Evolutionary conservation across 2,888 invertebrate genomes (phyloP).

Genomic region (Caradrina kadenii): DNA sequence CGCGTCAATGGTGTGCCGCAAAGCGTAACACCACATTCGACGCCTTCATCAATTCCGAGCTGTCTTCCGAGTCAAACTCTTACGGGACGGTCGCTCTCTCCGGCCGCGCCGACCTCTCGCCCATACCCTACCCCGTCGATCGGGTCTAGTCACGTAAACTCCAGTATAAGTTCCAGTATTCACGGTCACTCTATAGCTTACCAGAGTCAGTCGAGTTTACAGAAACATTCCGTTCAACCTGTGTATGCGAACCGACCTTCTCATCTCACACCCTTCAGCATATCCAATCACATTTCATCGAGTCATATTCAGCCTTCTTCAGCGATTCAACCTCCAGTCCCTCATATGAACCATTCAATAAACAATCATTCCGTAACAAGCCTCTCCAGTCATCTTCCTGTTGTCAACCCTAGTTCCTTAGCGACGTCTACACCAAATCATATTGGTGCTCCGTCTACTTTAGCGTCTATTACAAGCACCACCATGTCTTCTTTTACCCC

Average conservation of each 20-base stretch:
- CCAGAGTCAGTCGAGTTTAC: constrained; percentile 87
- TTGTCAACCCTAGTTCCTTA: constrained; percentile 75
- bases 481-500: constrained; percentile 81
- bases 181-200: constrained; percentile 85
- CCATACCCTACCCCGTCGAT: constrained; percentile 84
- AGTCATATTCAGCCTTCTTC: constrained; percentile 90
- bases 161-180: constrained; percentile 86
- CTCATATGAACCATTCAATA: constrained; percentile 79
- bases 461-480: constrained; percentile 76
- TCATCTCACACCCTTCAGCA: constrained; percentile 84
- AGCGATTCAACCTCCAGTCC: constrained; percentile 81
- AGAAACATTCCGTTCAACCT: constrained; percentile 88
- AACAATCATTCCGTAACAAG: constrained; percentile 84
- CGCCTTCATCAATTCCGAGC: constrained; percentile 78
- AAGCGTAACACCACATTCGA: constrained; percentile 76
- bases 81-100: constrained; percentile 80
- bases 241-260: constrained; percentile 83
- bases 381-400: constrained; percentile 78
- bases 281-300: constrained; percentile 86
- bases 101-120: constrained; percentile 81
- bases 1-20: constrained; percentile 79
- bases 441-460: constrained; percentile 74
- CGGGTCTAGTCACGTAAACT: constrained; percentile 89
- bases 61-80: constrained; percentile 86
- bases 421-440: constrained; percentile 78